phyloP scores from a whole-genome alignment of 1,140 invertebrate genomes.

The Homarus americanus region DNA sequence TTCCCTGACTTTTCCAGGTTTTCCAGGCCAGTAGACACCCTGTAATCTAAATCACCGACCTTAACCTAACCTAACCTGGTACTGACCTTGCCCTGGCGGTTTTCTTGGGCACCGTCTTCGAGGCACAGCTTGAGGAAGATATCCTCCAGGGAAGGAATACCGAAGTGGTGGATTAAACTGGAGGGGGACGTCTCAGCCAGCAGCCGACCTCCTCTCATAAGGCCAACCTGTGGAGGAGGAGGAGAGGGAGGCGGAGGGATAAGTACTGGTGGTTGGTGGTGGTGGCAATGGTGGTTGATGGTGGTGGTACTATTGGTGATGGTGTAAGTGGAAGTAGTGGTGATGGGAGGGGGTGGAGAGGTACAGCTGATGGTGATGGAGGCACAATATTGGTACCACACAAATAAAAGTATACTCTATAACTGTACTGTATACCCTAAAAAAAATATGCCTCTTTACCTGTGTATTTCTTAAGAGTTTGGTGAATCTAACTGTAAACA shows the following conservation, averaged over 20 bases:
- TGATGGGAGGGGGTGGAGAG: not conserved
- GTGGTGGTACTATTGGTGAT: not conserved
- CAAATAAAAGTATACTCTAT: no score
- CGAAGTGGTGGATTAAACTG: conserved; percentile 88
- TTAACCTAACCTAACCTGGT: no score
- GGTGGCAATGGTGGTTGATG: not conserved
- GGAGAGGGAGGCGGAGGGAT: not conserved
- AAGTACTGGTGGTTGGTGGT: not conserved
- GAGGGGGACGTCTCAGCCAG: conserved; percentile 95
- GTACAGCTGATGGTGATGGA: no score
- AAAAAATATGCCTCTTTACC: no score
- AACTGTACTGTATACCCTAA: no score
- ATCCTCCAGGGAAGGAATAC: conserved; percentile 91
- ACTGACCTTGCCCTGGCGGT: conserved; percentile 43
- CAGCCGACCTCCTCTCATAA: conserved; percentile 94
- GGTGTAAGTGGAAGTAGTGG: no score
- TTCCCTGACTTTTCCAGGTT: no score
- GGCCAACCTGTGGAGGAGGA: conserved; percentile 80
- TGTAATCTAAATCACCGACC: no score
- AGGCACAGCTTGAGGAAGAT: conserved; percentile 96
- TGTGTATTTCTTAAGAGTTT: no score
- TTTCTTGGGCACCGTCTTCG: conserved; percentile 77
- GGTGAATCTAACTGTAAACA: no score
- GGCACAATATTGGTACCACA: no score
- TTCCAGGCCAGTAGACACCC: no score